phyloP scores from a whole-genome alignment of 1,140 invertebrate species.

The Conus betulinus region DNA sequence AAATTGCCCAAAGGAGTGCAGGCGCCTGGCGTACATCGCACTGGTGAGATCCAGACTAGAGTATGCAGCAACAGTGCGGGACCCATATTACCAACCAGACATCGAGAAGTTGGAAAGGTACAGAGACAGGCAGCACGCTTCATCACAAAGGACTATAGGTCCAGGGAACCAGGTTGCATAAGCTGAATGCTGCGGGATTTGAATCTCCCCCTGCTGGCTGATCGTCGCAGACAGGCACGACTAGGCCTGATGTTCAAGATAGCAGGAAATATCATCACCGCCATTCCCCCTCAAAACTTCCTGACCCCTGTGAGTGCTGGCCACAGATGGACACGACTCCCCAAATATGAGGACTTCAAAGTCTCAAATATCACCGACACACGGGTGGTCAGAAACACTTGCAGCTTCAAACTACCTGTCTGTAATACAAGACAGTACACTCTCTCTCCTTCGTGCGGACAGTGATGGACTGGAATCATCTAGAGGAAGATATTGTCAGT shows the following conservation, averaged over 20 bases:
- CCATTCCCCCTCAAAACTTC: not conserved
- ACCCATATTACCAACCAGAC: not conserved
- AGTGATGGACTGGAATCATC: not conserved
- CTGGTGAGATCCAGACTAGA: not conserved
- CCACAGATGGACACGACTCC: not conserved
- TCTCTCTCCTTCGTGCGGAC: not conserved
- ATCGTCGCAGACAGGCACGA: not conserved
- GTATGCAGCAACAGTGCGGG: not conserved
- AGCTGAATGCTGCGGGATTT: not conserved
- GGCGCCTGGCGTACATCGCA: not conserved
- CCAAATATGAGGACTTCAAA: not conserved
- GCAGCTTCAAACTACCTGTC: not conserved
- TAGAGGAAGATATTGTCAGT: not conserved
- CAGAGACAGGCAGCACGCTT: not conserved
- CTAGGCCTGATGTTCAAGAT: not conserved
- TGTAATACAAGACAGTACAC: not conserved
- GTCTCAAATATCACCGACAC: not conserved
- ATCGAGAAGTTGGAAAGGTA: not conserved
- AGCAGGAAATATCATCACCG: not conserved
- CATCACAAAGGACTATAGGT: not conserved
- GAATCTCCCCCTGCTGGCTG: not conserved
- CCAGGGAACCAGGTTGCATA: not conserved
- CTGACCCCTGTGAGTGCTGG: not conserved
- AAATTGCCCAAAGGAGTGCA: too few relatives aligned
- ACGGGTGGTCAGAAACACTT: not conserved